These are phyloP conservation scores for Passer domesticus DNA, from an alignment of 2,113 vertebrate genomes.

Conservation along the genomic window DNA sequence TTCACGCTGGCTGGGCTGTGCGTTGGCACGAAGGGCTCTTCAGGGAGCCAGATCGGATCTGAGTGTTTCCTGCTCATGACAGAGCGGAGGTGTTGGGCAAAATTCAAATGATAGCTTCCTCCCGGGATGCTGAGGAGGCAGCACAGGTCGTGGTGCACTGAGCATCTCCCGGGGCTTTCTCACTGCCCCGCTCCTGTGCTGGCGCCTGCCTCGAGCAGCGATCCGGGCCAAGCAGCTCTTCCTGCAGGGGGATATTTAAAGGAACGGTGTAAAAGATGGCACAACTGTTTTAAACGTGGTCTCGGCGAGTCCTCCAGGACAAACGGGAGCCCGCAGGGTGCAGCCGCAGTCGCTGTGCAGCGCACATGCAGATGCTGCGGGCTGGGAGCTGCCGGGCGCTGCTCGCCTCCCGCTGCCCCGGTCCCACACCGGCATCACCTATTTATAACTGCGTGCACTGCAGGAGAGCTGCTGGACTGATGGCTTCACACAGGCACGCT, in stretches of 20 bases:
- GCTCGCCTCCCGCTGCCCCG: neutral
- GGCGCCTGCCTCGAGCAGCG: neutral
- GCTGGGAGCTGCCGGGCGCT: neutral
- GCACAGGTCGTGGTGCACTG: rapidly evolving
- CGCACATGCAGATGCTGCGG: neutral
- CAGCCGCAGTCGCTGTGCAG: neutral
- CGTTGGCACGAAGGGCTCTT: neutral
- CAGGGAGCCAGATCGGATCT: neutral
- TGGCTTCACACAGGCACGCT: neutral
- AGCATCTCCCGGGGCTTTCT: neutral
- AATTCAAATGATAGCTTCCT: neutral
- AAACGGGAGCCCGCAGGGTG: neutral
- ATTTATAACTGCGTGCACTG: slow-evolving; percentile 34
- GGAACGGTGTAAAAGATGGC: neutral
- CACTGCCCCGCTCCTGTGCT: neutral
- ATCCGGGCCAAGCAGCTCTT: neutral
- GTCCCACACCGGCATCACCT: neutral
- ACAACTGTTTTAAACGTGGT: neutral
- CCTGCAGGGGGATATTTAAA: neutral
- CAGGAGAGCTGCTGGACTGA: neutral
- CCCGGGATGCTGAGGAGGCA: neutral
- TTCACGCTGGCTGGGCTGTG: neutral
- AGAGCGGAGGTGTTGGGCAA: neutral
- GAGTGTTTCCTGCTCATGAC: neutral
- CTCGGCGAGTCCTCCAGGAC: neutral